phyloP scores from a whole-genome alignment of 2,113 vertebrate genomes.

The Anarhynchus alexandrinus region DNA sequence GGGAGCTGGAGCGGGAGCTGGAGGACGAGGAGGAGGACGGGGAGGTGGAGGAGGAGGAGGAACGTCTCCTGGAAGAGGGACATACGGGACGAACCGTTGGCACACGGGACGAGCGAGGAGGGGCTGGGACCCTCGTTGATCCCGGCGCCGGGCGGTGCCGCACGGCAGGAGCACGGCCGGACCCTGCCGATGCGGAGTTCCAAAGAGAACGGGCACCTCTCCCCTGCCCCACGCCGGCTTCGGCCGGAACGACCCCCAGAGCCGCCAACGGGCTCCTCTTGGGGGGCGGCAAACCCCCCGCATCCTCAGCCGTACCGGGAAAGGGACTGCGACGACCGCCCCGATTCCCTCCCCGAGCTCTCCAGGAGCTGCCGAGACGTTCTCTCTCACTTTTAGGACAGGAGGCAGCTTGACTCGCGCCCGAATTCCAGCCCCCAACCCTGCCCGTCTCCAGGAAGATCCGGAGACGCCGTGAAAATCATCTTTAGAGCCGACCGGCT shows the following conservation, averaged over 20 bases:
- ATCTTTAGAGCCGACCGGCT: neutral
- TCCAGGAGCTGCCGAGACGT: neutral
- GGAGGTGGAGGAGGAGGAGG: conserved; percentile 79
- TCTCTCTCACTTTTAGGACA: neutral
- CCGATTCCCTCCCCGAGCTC: neutral
- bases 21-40: conserved; percentile 72
- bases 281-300: neutral
- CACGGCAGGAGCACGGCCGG: fast-evolving
- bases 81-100: neutral
- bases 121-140: neutral
- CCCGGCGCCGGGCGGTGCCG: neutral
- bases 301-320: fast-evolving
- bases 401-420: neutral
- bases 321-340: neutral
- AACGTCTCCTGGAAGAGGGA: conserved; percentile 26
- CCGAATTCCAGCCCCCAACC: no score
- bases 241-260: neutral
- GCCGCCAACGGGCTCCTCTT: neutral
- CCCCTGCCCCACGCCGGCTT: neutral
- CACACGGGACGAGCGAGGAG: neutral
- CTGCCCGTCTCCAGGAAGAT: neutral
- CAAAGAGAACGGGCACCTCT: neutral
- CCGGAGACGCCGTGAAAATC: fast-evolving
- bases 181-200: neutral
- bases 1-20: conserved; percentile 81